A percentile compares a stretch with the other conserved stretches of the same genome.
These are phyloP conservation scores for Lutraria lutraria DNA, from an alignment of 2,888 invertebrate genomes.

Conservation along the genomic window DNA sequence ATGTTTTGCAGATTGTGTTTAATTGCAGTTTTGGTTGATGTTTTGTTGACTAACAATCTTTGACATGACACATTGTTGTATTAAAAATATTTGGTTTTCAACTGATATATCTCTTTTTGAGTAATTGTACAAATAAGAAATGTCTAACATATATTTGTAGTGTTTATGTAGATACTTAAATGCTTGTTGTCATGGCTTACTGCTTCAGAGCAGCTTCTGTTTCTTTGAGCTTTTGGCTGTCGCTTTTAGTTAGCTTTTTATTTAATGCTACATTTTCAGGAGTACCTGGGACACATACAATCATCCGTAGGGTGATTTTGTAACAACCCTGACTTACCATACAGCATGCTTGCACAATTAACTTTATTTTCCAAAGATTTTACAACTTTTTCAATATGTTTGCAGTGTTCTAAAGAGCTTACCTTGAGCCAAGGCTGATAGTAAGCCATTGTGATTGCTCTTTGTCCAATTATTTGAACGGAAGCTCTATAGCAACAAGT, in stretches of 20 bases:
- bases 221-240: neutral
- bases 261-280: neutral
- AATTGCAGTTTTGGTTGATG: neutral
- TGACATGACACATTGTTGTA: neutral
- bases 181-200: neutral
- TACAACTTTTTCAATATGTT: neutral
- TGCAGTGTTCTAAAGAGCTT: neutral
- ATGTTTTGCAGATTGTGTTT: neutral
- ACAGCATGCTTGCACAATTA: conserved; percentile 8
- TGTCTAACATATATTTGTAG: neutral
- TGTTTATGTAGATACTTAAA: neutral
- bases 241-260: neutral
- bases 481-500: no score
- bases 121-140: neutral
- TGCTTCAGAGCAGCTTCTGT: neutral
- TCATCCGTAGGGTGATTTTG: neutral
- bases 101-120: neutral
- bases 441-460: neutral
- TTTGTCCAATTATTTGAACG: neutral
- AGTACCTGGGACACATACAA: neutral
- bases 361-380: neutral
- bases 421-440: neutral
- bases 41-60: neutral
- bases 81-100: neutral
- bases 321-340: neutral